Evolutionary conservation across 2,113 vertebrate species (phyloP), one percentile per base, ranked within the genome.

Genomic region (Motacilla tschutschensis): DNA sequence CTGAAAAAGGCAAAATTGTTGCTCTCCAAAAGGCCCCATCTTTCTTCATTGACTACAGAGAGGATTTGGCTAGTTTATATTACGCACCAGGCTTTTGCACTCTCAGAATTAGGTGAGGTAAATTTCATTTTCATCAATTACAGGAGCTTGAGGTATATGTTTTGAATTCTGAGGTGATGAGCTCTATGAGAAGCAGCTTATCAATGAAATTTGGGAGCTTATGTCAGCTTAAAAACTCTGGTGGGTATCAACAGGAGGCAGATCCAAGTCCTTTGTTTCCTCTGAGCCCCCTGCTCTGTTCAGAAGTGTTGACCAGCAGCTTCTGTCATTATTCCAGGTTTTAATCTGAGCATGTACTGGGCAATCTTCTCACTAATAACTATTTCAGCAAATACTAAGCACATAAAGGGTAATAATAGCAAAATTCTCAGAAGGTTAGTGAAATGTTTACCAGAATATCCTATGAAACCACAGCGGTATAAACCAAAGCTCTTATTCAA

Each of bases 61-160:
- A 51, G 36, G 53, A 77, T 82, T 79, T 63, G 31, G 22, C 22
- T 87, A 55, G 64, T 89, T 90, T 85, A 55, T 59, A 83, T 85
- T 82, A 59, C 64, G 66, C 10, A 51, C 64, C 76, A 83, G 64
- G 14, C 64, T 84, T 79, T 66, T 5, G 1, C 38, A 48, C 31
- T 85, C 48, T 70, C 53, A 66, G 41, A 82, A 90, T 85, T n/a
- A 83, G 73, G 36, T 73, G 67, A 40, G 2, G 33, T 41, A 59
- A 79, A 90, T 82, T 64, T 92, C 33, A 80, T 83, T 92, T 93
- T 79, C 82, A 64, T 62, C 64, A 89, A 74, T 89, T 87, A 87
- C 31, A 82, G 53, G 33, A 87, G 51, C 40, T 44, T 55, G 48
- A 88, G 55, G 22, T 85, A 41, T 79, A 59, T 29, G 28, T 82